These are phyloP conservation scores for Agrochola macilenta DNA, from an alignment of 2,888 invertebrate species.

Conservation along the genomic window DNA sequence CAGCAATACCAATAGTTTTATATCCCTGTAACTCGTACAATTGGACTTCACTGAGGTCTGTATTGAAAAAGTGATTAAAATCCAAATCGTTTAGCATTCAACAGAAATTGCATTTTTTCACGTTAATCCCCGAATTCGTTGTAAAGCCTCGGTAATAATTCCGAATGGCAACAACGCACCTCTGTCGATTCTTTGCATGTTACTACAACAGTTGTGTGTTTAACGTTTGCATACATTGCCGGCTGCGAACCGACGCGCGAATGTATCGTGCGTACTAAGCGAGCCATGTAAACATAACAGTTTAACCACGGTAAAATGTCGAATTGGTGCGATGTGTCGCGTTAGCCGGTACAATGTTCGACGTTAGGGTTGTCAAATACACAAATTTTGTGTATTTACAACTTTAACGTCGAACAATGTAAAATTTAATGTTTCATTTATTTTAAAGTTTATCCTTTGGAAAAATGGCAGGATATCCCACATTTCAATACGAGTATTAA, in stretches of 20 bases:
- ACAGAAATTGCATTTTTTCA: slow-evolving; percentile 56
- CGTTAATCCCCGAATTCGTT: slow-evolving; percentile 59
- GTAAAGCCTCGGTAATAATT: slow-evolving; percentile 61
- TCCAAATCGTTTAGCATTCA: slow-evolving; percentile 52
- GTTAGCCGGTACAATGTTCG: slow-evolving; percentile 49
- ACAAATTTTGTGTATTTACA: no score
- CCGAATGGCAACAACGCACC: slow-evolving; percentile 55
- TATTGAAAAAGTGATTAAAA: slow-evolving; percentile 57
- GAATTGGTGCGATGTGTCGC: slow-evolving; percentile 61
- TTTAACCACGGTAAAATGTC: slow-evolving; percentile 76
- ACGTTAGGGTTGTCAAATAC: slow-evolving; percentile 55
- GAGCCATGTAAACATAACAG: slow-evolving; percentile 82
- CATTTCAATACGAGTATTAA: background rate
- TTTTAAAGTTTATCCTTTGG: background rate
- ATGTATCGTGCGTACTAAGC: slow-evolving; percentile 73
- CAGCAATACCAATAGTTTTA: slow-evolving; percentile 20
- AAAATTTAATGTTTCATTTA: background rate
- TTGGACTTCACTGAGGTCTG: slow-evolving; percentile 29
- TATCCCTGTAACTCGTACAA: slow-evolving; percentile 31
- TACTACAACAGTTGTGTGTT: slow-evolving; percentile 41
- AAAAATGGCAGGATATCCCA: background rate
- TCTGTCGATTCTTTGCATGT: slow-evolving; percentile 48
- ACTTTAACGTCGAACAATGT: no score
- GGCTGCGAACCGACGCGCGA: slow-evolving; percentile 67
- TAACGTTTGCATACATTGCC: slow-evolving; percentile 69